A percentile compares a stretch with the other conserved stretches of the same genome.
Evolutionary conservation across 2,888 invertebrate species (phyloP).

Genomic region (Lasius platythorax): DNA sequence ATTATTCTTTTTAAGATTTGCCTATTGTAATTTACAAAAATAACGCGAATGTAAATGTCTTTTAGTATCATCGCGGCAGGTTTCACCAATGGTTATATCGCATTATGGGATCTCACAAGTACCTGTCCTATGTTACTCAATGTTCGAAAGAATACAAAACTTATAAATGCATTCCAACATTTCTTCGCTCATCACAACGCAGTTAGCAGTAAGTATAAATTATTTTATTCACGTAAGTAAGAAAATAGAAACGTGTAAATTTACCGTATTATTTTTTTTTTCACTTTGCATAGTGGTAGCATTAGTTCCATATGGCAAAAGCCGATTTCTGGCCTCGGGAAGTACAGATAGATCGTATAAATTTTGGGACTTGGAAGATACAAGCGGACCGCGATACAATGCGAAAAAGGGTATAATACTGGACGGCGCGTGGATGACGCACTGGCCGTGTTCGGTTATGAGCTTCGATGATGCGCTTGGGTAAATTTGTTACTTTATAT

Average conservation of each 20-base stretch:
- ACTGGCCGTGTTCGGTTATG: conserved; percentile 86
- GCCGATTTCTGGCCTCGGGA: conserved; percentile 89
- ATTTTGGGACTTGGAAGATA: conserved; percentile 90
- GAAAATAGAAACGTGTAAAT: not conserved
- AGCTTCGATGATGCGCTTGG: conserved; percentile 85
- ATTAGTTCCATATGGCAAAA: conserved; percentile 87
- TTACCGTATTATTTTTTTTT: not conserved
- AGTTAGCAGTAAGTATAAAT: conserved; percentile 87
- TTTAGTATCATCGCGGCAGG: conserved; percentile 88
- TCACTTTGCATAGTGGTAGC: conserved; percentile 82
- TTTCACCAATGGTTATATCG: conserved; percentile 90
- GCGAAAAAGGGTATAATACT: conserved; percentile 85
- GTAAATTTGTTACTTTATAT: conserved; percentile 75
- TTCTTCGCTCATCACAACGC: conserved; percentile 88
- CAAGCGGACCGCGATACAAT: conserved; percentile 82
- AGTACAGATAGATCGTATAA: conserved; percentile 90
- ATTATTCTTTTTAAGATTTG: conserved; percentile 42
- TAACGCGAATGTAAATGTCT: conserved; percentile 45
- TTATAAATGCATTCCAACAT: conserved; percentile 88
- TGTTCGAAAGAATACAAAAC: conserved; percentile 84
- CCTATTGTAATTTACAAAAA: conserved; percentile 33
- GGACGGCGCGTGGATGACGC: conserved; percentile 87
- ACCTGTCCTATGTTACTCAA: conserved; percentile 87
- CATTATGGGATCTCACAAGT: conserved; percentile 88
- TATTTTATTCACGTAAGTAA: not conserved